Base-by-base conservation (phyloP, 1,140 invertebrate genomes). In the Drosophila santomea region DNA sequence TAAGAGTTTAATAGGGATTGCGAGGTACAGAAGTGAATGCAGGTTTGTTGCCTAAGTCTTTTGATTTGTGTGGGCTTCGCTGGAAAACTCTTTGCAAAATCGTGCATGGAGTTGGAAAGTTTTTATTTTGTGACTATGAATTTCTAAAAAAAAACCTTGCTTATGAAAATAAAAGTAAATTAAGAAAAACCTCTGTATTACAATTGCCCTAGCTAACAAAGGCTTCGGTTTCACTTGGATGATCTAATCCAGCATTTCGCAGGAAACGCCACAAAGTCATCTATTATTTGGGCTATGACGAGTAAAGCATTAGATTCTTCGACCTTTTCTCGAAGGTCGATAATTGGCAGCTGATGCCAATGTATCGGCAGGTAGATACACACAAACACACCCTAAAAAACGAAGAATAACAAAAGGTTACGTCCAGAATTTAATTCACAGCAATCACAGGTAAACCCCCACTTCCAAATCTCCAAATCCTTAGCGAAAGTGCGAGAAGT, bases 401-500 rank as follows among this genome's bases (percentile, higher is more conserved):
- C 43, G 4, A 39, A 45, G 23, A 48, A 57, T 39, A 72, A 72
- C 50, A 72, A 48, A 15, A 14, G 15, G 2, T 8, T 10, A 7
- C 14, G 23, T 14, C 23, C 57, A 51, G 50, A 74, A 75, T 58
- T 61, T 81, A 74, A 85, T 81, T 85, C 81, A 77, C 56, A 55
- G 80, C 67, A 64, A 69, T 85, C 57, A 43, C 58, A 52, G 67
- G 61, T 62, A 60, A 52, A 64, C 25, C 23, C 43, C 58, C 50
- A 55, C 28, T 28, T 48, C 3, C 7, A 64, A 78, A 56, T 50
- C 20, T 48, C 3, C 7, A 64, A 78, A 56, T 50, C 20, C 6
- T 17, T 35, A n/a, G 41, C 11, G 43, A 55, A 60, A 82, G 82
- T 81, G 82, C 69, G n/a, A 78, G 80, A 83, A 83, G 71, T 82